A percentile compares a stretch with the other conserved stretches of the same genome.
These are phyloP conservation scores for Azorinus chamasolen DNA, from an alignment of 2,888 invertebrate genomes.

Conservation along the genomic window DNA sequence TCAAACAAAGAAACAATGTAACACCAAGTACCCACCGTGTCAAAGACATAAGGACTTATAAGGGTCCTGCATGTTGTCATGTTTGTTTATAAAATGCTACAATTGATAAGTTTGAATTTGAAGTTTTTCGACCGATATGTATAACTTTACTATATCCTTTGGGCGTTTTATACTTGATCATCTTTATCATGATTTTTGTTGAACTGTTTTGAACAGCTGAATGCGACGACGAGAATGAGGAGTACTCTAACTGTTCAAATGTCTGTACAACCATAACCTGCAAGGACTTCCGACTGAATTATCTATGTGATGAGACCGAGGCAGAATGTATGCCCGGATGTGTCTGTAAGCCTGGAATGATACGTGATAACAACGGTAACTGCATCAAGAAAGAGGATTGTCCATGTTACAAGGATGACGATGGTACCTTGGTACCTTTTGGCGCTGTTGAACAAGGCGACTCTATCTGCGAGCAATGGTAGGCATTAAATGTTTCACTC, in stretches of 20 bases:
- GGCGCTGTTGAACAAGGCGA: slow-evolving; percentile 23
- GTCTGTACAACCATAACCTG: slow-evolving; percentile 28
- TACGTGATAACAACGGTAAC: slow-evolving; percentile 32
- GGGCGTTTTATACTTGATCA: too few relatives aligned
- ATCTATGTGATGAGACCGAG: slow-evolving; percentile 27
- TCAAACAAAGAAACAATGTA: too few relatives aligned
- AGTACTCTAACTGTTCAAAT: slow-evolving; percentile 23
- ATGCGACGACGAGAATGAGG: slow-evolving; percentile 20
- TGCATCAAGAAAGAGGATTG: slow-evolving; percentile 48
- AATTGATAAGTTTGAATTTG: too few relatives aligned
- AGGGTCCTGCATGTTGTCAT: too few relatives aligned
- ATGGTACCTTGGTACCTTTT: slow-evolving; percentile 29
- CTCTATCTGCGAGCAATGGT: slow-evolving; percentile 50
- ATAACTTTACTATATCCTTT: too few relatives aligned
- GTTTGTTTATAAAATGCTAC: too few relatives aligned
- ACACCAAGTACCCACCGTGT: too few relatives aligned
- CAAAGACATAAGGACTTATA: too few relatives aligned
- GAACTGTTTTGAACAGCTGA: slow-evolving; percentile 5
- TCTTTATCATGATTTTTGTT: too few relatives aligned
- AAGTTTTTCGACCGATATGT: too few relatives aligned
- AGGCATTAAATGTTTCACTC: too few relatives aligned
- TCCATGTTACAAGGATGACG: slow-evolving; percentile 38
- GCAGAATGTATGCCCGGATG: slow-evolving; percentile 43
- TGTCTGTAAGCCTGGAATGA: slow-evolving; percentile 38
- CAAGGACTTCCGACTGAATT: slow-evolving; percentile 28